Percentiles rank a stretch among this genome's conserved stretches.
phyloP scores from a whole-genome alignment of 2,888 invertebrate genomes.

The Zelleria hepariella region DNA sequence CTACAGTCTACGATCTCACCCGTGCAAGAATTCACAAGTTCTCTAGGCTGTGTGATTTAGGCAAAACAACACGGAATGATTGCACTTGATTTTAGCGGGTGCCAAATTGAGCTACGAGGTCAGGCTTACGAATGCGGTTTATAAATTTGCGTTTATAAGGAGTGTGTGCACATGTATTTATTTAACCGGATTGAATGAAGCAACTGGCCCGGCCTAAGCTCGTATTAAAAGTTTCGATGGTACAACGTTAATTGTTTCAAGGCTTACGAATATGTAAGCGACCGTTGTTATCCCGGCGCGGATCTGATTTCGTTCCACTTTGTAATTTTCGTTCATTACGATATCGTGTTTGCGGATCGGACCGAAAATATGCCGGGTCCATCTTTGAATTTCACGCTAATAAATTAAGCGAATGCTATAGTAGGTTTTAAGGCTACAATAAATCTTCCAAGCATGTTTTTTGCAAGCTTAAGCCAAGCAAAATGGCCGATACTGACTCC shows the following conservation, averaged over 20 bases:
- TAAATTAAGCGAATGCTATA: not conserved
- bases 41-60: constrained; percentile 30
- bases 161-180: not conserved
- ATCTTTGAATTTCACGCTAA: not conserved
- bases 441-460: not conserved
- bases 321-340: constrained; percentile 2
- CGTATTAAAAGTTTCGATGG: not conserved
- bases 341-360: not conserved
- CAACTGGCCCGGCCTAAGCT: not conserved
- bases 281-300: not conserved
- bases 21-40: constrained; percentile 40
- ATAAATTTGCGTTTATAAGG: not conserved
- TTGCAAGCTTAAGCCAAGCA: not conserved
- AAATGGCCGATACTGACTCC: not conserved
- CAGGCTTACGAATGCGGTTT: constrained; percentile 8
- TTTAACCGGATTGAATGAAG: not conserved
- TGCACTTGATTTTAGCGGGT: constrained; percentile 32
- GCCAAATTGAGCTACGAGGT: constrained; percentile 37
- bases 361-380: not conserved
- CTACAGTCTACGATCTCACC: constrained; percentile 13
- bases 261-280: not conserved
- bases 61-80: not conserved
- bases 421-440: not conserved
- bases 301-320: constrained; percentile 1
- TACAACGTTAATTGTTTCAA: constrained; percentile 3